These are phyloP conservation scores for Psilanteris sp. DNA, from an alignment of 1,140 invertebrate species.

Conservation along the genomic window DNA sequence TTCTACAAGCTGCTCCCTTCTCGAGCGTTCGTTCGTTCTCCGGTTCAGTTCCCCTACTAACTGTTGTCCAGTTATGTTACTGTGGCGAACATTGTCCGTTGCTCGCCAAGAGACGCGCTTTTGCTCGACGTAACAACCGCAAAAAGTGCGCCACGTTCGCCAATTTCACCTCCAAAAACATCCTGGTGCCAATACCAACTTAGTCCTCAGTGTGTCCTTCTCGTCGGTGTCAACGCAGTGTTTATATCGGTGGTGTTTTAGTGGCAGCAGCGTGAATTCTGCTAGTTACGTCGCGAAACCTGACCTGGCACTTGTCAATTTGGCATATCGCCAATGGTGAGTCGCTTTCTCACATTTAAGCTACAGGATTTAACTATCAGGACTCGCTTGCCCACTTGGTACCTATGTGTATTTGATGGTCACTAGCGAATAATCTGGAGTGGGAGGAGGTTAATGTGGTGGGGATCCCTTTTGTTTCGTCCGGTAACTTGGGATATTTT, in stretches of 20 bases:
- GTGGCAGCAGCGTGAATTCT: slow-evolving; percentile 21
- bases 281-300: neutral
- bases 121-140: slow-evolving; percentile 10
- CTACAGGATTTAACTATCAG: too few species aligned
- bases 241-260: slow-evolving; percentile 28
- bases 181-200: neutral
- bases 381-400: too few species aligned
- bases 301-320: slow-evolving; percentile 1
- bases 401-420: too few species aligned
- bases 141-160: slow-evolving; percentile 27
- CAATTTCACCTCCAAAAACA: slow-evolving; percentile 1
- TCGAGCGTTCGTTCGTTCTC: slow-evolving; percentile 66
- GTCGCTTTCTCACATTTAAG: neutral
- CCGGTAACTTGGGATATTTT: neutral
- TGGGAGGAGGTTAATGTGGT: neutral
- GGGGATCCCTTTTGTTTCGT: neutral
- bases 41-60: slow-evolving; percentile 78
- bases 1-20: slow-evolving; percentile 61
- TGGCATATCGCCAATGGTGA: slow-evolving; percentile 12
- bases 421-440: too few species aligned
- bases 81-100: slow-evolving; percentile 72
- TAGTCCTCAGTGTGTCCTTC: slow-evolving; percentile 15
- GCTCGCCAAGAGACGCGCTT: slow-evolving; percentile 60
- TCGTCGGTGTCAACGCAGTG: slow-evolving; percentile 6
- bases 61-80: slow-evolving; percentile 78